Base-by-base conservation (phyloP, 2,113 vertebrate genomes). In the Silurus glanis region DNA sequence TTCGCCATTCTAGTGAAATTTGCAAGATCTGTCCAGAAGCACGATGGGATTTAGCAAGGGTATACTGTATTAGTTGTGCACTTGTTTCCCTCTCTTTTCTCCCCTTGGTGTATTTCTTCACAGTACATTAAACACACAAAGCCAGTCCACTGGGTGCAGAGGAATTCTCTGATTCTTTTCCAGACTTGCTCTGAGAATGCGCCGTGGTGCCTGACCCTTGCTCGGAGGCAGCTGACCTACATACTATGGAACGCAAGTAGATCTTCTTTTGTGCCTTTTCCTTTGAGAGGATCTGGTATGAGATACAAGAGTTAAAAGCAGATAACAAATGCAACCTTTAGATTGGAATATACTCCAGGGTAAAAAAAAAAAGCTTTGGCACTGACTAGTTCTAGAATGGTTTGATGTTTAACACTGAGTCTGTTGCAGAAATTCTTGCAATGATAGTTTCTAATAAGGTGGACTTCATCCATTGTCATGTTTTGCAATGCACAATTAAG, bases 211-310 rank as follows among this genome's bases (percentile, higher is more conserved):
- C 88, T 91, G 93, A 94, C 92, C 92, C 85, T 90, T 89, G 92
- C 92, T 93, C 81, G 83, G 85, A 92, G 91, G 90, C 93, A 92
- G 86, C 69, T 90, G 91, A 91, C 92, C 91, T 90, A 94, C 91
- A 94, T 91, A 88, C 82, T 78, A 59, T 86, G 87, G 89, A 91
- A 93, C 90, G 92, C 91, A 91, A 59, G 90, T 86, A 92, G 90
- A 92, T 92, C 90, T 88, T 89, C 91, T 94, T 37, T 91, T 92
- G 89, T 87, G 85, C 90, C 76, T 91, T 90, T 85, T 85, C 87
- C 89, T 91, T 85, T 45, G 87, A 88, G 90, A 89, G 80, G 67
- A 53, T 89, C 67, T 88, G 88, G 55, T 53, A 53, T 80, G n/a
- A 79, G 76, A 90, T 84, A 89, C 83, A 84, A 80, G 87, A 91